These are phyloP conservation scores for Gila robusta DNA, from an alignment of 2,797 vertebrate species.

Conservation along the genomic window DNA sequence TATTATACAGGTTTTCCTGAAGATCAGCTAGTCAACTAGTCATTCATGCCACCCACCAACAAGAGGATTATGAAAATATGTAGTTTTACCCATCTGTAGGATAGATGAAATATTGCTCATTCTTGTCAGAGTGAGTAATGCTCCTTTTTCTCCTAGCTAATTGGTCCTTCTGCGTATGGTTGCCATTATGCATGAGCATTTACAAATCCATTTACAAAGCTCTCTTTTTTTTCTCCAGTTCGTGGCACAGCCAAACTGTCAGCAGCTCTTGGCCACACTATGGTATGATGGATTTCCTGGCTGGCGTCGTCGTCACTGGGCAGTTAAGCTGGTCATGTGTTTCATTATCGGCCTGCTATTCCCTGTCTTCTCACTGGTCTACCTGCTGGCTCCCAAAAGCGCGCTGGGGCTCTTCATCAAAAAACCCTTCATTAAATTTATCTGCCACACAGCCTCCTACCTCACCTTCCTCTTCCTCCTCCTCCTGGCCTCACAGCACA, in stretches of 20 bases:
- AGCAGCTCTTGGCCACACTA: conserved; percentile 93
- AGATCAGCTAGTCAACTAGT: neutral
- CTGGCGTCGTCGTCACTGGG: conserved; percentile 95
- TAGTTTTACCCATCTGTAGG: conserved; percentile 11
- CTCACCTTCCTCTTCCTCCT: conserved; percentile 97
- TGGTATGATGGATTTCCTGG: conserved; percentile 98
- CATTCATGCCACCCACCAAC: neutral
- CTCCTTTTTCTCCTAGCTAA: conserved; percentile 13
- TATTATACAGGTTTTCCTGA: neutral
- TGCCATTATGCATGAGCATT: conserved; percentile 23
- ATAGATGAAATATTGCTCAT: conserved; percentile 5
- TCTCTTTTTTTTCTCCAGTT: conserved; percentile 79
- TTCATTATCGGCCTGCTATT: conserved; percentile 95
- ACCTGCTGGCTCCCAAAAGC: conserved; percentile 93
- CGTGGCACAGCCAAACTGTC: conserved; percentile 96
- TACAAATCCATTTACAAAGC: conserved; percentile 31
- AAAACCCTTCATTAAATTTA: conserved; percentile 99
- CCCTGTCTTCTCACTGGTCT: conserved; percentile 89
- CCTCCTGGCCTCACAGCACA: conserved; percentile 95
- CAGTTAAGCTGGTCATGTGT: conserved; percentile 93
- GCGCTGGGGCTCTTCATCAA: conserved; percentile 94
- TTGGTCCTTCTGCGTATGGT: conserved; percentile 21
- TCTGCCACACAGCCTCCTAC: conserved; percentile 97
- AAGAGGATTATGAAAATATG: conserved; percentile 17
- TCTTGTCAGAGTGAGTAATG: conserved; percentile 19